Base-by-base conservation (phyloP, 2,113 vertebrate genomes). In the Takifugu bimaculatus region DNA sequence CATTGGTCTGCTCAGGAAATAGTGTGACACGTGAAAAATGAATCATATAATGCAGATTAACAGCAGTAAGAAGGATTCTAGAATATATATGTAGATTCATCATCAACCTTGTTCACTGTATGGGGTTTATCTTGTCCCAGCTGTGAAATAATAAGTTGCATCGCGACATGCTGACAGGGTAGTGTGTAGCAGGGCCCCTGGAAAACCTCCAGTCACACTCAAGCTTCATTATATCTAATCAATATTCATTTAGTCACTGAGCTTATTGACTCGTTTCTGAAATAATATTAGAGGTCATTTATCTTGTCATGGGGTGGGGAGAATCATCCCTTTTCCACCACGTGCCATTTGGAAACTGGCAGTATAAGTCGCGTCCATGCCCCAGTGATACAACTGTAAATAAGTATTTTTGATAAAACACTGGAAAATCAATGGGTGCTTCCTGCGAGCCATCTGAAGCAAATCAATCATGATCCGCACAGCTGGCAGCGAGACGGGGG, bases 351-450 rank as follows among this genome's bases (percentile, higher is more conserved):
- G 43, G 63, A 73, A 49, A 70, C 60, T 14, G 15, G 60, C 20
- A 51, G 56, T 49, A 69, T 54, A 52, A 91, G 90, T 91, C 88
- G 91, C 93, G 93, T 26, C 92, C 92, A 88, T 86, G 88, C 87
- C 91, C 91, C 88, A 89, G 93, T 92, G 92, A 93, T 93, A 93
- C 93, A 94, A 94, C 91, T 95, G 93, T 95, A 97, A 95, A 95
- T 96, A 95, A 93, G 94, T 97, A 82, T 95, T 94, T 94, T 93
- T 85, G 92, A 92, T 94, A 96, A 96, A 95, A 95, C 94, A 94
- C 92, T 93, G 92, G 92, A 93, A 97, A 98, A 97, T 98, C 96
- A 95, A 97, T 98, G 93, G 87, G 90, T 94, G 93, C 92, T 98
- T 97, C 96, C 95, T 95, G 92, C 90, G 93, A 95, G 94, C 93